A percentile compares a stretch with the other conserved stretches of the same genome.
Evolutionary conservation across 2,797 vertebrate genomes (phyloP).

Genomic region (Lagocephalus sceleratus): DNA sequence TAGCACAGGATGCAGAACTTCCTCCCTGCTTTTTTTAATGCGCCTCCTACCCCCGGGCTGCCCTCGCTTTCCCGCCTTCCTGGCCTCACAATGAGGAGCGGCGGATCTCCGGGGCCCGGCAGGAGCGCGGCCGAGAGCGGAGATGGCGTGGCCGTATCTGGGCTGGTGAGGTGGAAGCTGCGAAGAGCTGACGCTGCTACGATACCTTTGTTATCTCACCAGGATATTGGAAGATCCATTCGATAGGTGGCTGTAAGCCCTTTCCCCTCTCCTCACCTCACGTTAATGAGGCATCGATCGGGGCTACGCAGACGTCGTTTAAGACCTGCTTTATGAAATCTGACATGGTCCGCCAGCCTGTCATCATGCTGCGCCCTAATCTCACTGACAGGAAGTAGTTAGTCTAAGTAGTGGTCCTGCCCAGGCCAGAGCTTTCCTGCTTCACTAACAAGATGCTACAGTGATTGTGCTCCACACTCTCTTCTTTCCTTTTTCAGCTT

Average conservation of each 20-base stretch:
- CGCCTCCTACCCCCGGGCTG: slow-evolving; percentile 41
- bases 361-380: slow-evolving; percentile 69
- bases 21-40: slow-evolving; percentile 58
- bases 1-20: slow-evolving; percentile 78
- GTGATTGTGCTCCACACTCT: slow-evolving; percentile 59
- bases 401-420: slow-evolving; percentile 81
- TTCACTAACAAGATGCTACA: slow-evolving; percentile 63
- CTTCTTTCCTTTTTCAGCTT: background rate
- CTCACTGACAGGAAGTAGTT: slow-evolving; percentile 86
- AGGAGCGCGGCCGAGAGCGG: slow-evolving; percentile 8
- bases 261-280: slow-evolving; percentile 5
- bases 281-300: slow-evolving; percentile 33
- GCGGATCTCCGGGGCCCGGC: slow-evolving; percentile 1
- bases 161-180: slow-evolving; percentile 1
- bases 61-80: slow-evolving; percentile 38
- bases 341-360: slow-evolving; percentile 35
- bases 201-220: slow-evolving; percentile 9
- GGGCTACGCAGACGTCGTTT: slow-evolving; percentile 11
- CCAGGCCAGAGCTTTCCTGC: slow-evolving; percentile 86
- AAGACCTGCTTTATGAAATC: slow-evolving; percentile 28
- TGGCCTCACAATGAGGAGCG: slow-evolving; percentile 12
- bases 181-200: slow-evolving; percentile 2
- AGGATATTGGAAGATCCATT: background rate
- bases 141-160: slow-evolving; percentile 16
- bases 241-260: background rate